A percentile compares a stretch with the other conserved stretches of the same genome.
phyloP scores from a whole-genome alignment of 1,140 invertebrate genomes.

The Penaeus japonicus region DNA sequence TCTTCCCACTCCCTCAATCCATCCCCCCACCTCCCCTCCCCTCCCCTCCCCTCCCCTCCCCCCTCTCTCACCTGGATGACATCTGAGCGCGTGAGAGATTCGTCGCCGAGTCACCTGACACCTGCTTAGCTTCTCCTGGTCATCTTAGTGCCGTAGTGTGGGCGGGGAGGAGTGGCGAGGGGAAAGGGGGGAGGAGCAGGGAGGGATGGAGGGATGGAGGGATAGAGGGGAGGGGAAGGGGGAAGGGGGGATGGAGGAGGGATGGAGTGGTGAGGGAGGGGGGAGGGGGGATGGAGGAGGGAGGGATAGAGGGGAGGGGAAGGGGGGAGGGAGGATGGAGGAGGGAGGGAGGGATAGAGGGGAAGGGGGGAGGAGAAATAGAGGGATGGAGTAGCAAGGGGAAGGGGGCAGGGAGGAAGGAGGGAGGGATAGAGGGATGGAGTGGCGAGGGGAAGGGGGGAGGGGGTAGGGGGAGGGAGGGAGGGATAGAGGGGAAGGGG shows the following conservation, averaged over 20 bases:
- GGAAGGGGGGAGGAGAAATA: background rate
- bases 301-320: background rate
- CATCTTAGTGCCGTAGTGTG: too few species aligned
- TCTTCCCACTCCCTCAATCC: too few species aligned
- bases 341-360: background rate
- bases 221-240: background rate
- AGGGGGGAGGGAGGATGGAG: background rate
- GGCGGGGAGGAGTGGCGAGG: too few species aligned
- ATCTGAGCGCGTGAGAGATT: too few species aligned
- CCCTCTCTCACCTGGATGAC: too few species aligned
- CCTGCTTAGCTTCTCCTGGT: too few species aligned
- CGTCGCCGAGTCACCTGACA: too few species aligned
- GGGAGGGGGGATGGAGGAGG: background rate
- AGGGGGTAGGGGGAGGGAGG: background rate
- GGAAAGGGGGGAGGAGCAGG: too few species aligned
- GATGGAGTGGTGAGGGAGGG: background rate
- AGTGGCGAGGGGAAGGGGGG: background rate
- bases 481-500: background rate
- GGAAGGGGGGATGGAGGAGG: background rate
- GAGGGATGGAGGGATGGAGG: too few species aligned
- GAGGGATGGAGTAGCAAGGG: background rate
- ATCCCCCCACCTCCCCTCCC: too few species aligned
- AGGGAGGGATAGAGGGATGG: background rate
- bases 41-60: too few species aligned
- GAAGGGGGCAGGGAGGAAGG: background rate